These are phyloP conservation scores for Apteryx owenii DNA, from an alignment of 2,113 vertebrate species.

Conservation along the genomic window DNA sequence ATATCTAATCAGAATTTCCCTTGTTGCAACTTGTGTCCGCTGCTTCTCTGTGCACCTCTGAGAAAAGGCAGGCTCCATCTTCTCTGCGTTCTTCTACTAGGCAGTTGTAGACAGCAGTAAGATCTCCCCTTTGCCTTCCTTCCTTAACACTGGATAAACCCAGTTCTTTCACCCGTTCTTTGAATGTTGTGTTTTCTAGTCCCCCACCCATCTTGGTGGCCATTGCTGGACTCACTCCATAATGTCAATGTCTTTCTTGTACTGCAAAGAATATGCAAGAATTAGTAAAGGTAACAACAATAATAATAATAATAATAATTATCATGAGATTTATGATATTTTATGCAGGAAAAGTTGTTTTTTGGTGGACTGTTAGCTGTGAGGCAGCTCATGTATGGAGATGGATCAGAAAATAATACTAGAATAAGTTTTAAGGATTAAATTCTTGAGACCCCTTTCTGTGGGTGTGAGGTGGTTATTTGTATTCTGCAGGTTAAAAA, in stretches of 20 bases:
- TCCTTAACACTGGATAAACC: neutral
- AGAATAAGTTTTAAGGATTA: neutral
- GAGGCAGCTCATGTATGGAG: neutral
- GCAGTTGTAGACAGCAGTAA: neutral
- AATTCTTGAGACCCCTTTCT: neutral
- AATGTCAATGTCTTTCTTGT: neutral
- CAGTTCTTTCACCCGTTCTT: neutral
- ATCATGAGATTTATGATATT: neutral
- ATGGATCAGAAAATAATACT: neutral
- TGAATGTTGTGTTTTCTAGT: neutral
- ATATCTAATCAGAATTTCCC: neutral
- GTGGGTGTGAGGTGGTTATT: neutral
- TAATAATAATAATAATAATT: neutral
- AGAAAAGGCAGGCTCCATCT: neutral
- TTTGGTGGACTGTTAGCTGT: neutral
- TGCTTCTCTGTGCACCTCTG: neutral
- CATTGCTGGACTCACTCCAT: rapidly evolving
- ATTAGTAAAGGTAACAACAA: neutral
- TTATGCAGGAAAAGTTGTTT: neutral
- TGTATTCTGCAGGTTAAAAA: neutral
- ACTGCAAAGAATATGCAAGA: neutral
- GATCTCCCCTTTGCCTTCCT: neutral
- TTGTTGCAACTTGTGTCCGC: neutral
- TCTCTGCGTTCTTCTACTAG: neutral
- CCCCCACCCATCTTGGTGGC: neutral